Percentiles rank a stretch among this genome's conserved stretches.
Conservation (phyloP, 1,140 invertebrate species). For the Copidosoma floridanum region DNA sequence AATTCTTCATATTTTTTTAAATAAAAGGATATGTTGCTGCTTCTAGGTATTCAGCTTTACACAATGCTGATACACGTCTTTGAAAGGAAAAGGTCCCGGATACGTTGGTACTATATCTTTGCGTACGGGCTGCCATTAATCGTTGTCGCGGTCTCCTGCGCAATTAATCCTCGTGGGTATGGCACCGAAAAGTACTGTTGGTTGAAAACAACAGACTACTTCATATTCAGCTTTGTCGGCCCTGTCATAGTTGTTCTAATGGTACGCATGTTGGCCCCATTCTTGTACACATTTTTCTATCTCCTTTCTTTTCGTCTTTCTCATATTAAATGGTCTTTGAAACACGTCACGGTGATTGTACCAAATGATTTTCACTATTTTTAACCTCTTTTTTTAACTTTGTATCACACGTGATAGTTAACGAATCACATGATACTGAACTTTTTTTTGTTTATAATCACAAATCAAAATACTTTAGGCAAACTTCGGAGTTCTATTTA, state of each 20-base stretch:
- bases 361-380: too few species aligned
- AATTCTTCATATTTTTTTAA: too few species aligned
- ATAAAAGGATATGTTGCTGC: too few species aligned
- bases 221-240: conserved; percentile 91
- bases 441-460: too few species aligned
- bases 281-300: background rate
- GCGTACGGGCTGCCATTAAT: conserved; percentile 79
- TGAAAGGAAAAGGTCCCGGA: conserved; percentile 82
- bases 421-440: too few species aligned
- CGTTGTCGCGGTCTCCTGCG: conserved; percentile 74
- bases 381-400: background rate
- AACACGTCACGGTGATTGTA: too few species aligned
- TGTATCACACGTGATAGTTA: background rate
- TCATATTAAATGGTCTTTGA: too few species aligned
- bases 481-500: conserved; percentile 81
- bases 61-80: conserved; percentile 94
- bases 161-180: conserved; percentile 80
- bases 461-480: too few species aligned
- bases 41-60: conserved; percentile 86
- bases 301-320: too few species aligned
- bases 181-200: conserved; percentile 86
- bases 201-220: conserved; percentile 82
- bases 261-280: too few species aligned
- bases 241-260: conserved; percentile 81
- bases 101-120: conserved; percentile 81